A percentile compares a stretch with the other conserved stretches of the same genome.
Evolutionary conservation across 2,113 vertebrate genomes (phyloP).

Genomic region (Pseudorhombus dupliciocellatus): DNA sequence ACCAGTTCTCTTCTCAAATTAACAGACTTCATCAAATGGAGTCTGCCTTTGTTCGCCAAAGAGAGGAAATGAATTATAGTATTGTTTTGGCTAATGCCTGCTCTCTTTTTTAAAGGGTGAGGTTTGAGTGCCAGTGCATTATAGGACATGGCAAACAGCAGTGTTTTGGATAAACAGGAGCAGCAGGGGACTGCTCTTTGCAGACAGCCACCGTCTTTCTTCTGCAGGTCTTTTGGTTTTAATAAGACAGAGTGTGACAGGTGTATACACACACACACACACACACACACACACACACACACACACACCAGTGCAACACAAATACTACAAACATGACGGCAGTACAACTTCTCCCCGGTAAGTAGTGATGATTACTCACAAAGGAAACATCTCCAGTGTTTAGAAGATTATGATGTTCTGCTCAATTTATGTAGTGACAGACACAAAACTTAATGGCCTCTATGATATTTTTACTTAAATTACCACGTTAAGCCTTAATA

Average conservation of each 20-base stretch:
- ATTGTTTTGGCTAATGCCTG: constrained; percentile 86
- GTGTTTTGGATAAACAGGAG: constrained; percentile 97
- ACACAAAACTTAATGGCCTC: no score
- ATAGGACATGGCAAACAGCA: constrained; percentile 84
- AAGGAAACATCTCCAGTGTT: neutral
- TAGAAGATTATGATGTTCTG: neutral
- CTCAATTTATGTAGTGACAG: no score
- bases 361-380: neutral
- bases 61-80: constrained; percentile 82
- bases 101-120: constrained; percentile 92
- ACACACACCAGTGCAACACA: constrained; percentile 18
- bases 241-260: constrained; percentile 91
- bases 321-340: neutral
- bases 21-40: constrained; percentile 85
- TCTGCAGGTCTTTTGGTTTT: constrained; percentile 89
- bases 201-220: constrained; percentile 82
- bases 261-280: constrained; percentile 78
- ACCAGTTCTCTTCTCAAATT: constrained; percentile 80
- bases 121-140: constrained; percentile 95
- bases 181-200: constrained; percentile 90
- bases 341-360: neutral
- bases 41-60: constrained; percentile 83
- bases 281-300: constrained; percentile 38
- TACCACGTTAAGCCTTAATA: no score
- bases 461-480: neutral